phyloP scores from a whole-genome alignment of 2,888 invertebrate species.

The Panopea generosa region DNA sequence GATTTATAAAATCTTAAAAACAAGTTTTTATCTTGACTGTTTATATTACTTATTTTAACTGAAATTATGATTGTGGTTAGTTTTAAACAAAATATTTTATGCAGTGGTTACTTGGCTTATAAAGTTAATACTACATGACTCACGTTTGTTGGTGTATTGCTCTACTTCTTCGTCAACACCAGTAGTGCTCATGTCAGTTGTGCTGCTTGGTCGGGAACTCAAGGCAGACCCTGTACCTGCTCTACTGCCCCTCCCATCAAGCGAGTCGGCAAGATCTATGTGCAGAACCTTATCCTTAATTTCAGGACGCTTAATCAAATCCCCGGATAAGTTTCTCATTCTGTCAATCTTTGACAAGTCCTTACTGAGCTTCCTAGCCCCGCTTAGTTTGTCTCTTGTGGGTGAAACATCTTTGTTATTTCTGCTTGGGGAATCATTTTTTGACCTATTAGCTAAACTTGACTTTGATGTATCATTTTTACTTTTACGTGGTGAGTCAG shows the following conservation, averaged over 20 bases:
- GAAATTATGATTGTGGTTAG: too few relatives aligned
- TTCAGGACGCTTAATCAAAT: constrained; percentile 56
- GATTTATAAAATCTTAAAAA: too few relatives aligned
- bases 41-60: too few relatives aligned
- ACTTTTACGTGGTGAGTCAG: constrained; percentile 10
- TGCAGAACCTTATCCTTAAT: constrained; percentile 45
- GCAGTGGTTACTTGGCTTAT: too few relatives aligned
- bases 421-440: constrained; percentile 14
- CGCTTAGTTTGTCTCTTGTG: constrained; percentile 21
- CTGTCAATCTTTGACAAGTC: constrained; percentile 36
- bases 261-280: constrained; percentile 61
- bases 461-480: constrained; percentile 3
- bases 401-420: constrained; percentile 34
- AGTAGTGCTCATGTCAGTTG: constrained; percentile 72
- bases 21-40: too few relatives aligned
- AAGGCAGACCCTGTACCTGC: constrained; percentile 59
- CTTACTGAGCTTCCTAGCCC: constrained; percentile 23
- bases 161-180: constrained; percentile 41
- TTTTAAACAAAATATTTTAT: too few relatives aligned
- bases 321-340: constrained; percentile 54
- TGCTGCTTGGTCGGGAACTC: constrained; percentile 68
- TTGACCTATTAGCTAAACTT: too few relatives aligned
- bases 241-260: constrained; percentile 54
- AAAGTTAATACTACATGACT: too few relatives aligned
- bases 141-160: not conserved